Percentiles rank a stretch among this genome's conserved stretches.
Conservation (phyloP, 2,113 vertebrate genomes). For the Actenoides lindsayi region DNA sequence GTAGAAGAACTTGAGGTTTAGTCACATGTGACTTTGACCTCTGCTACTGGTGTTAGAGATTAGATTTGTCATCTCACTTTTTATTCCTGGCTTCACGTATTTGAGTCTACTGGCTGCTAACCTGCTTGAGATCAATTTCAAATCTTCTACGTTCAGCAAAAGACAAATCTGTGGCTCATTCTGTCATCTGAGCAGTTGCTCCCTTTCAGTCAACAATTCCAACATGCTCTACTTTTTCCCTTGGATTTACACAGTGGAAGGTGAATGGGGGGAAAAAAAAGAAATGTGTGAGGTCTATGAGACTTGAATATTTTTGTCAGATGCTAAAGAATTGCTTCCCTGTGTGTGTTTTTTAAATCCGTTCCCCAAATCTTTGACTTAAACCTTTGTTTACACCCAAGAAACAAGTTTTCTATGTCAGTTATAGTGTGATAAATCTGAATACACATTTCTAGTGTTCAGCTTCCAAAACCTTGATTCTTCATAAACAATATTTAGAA, state of each 20-base stretch:
- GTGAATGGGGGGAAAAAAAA: not conserved
- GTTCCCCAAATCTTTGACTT: not conserved
- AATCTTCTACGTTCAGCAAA: not conserved
- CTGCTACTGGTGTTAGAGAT: not conserved
- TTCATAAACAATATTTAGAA: not conserved
- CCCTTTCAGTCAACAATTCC: not conserved
- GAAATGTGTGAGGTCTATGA: not conserved
- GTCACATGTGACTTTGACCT: not conserved
- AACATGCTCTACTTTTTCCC: not conserved
- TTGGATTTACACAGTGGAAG: not conserved
- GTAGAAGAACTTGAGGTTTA: not conserved
- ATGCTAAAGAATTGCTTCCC: not conserved
- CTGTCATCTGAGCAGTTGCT: not conserved
- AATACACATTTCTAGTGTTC: not conserved
- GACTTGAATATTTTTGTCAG: not conserved
- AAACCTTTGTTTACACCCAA: not conserved
- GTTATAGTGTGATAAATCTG: not conserved
- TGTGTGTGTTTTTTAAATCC: not conserved
- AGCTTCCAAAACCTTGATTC: not conserved
- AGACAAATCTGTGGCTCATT: not conserved
- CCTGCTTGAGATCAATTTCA: not conserved
- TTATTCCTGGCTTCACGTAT: not conserved
- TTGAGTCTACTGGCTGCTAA: not conserved
- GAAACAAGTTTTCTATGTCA: not conserved
- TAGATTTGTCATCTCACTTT: not conserved